Base-by-base conservation (phyloP, 2,888 invertebrate genomes). In the Drosophila limbata region DNA sequence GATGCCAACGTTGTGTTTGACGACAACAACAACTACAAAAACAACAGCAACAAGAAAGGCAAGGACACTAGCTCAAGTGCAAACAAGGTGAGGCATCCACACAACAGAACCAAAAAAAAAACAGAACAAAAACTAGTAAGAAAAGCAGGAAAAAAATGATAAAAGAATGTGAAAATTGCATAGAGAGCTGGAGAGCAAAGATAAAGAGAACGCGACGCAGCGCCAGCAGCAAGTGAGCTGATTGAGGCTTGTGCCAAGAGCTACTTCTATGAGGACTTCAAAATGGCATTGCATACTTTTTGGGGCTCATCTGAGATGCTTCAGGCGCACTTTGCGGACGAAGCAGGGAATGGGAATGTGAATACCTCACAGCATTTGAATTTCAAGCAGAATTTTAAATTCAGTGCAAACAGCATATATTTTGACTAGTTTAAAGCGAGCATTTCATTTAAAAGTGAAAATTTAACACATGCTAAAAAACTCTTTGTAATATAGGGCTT, bases 1-100 rank as follows among this genome's bases (percentile, higher is more conserved):
- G 66, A 57, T 35, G 59, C 44, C 11, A 17, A 35, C 47, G 45
- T 60, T 68, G 59, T 64, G 35, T 55, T 61, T 19, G 44, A 19
- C 50, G 21, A 53, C 51, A 28, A 73, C 77, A 69, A 70, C n/a
- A n/a, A n/a, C n/a, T n/a, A n/a, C n/a, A n/a, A n/a, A n/a, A n/a
- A 19, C 50, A 19, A 53, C 51, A 28, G 73, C 77, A 69, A 70
- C 79, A 81, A 75, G 69, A 83, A 79, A 76, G 84, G 70, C 81
- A 84, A 84, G 84, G 85, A 63, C 83, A 79, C 65, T 72, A 71
- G 69, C 71, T 44, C 59, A 66, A 77, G 75, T 77, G 68, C 79
- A 83, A 76, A 71, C 84, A 84, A 84, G 81, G 69, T 77, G 55
- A 55, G 63, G 62, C 52, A 63, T 25, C 64, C 50, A 57, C 61